Evolutionary conservation across 2,113 vertebrate genomes (phyloP).

Genomic region (Bos taurus): DNA sequence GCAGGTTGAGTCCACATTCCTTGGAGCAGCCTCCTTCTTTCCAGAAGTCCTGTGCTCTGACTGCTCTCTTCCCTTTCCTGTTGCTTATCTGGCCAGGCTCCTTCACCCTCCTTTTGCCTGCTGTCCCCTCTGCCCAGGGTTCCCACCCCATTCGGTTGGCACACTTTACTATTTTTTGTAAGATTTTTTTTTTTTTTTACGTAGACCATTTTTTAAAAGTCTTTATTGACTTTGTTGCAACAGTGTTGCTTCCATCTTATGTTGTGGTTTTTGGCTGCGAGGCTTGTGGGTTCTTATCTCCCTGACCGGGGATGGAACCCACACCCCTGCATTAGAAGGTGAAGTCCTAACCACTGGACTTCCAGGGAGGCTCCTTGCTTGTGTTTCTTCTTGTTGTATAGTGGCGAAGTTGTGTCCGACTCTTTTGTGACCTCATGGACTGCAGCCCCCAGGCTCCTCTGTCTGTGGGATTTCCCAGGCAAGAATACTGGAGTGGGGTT

Average conservation of each 20-base stretch:
- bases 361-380: not conserved
- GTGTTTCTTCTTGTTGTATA: not conserved
- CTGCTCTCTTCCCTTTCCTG: not conserved
- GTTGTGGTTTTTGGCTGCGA: not conserved
- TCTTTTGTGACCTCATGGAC: not conserved
- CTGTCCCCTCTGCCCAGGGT: not conserved
- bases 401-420: not conserved
- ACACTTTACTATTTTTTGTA: not conserved
- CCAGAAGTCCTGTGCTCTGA: accelerated
- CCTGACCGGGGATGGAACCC: not conserved
- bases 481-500: not conserved
- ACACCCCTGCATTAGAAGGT: not conserved
- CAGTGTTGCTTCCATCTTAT: not conserved
- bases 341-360: accelerated
- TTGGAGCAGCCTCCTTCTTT: not conserved
- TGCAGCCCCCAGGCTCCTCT: not conserved
- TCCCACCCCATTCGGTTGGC: not conserved
- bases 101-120: not conserved
- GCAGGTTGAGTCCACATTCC: not conserved
- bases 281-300: not conserved
- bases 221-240: not conserved
- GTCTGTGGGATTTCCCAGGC: not conserved
- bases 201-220: not conserved
- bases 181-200: not conserved
- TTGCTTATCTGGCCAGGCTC: accelerated